Base-by-base conservation (phyloP, 35 echinoderm and acorn worm species). In the Strongylocentrotus purpuratus region DNA sequence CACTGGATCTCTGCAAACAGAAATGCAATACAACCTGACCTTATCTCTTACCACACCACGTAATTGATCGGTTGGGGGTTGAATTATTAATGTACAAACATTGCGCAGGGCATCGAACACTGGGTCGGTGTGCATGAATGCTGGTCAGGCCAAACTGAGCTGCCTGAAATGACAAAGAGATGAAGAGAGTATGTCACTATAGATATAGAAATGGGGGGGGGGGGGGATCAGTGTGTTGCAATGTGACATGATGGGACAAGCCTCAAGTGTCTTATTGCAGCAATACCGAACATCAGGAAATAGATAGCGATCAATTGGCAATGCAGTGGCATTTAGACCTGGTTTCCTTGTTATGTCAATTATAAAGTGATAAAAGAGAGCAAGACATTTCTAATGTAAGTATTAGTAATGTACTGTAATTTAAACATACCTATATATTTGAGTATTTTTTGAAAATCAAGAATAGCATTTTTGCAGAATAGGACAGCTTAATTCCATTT, bases 81-180 rank as follows among this genome's bases (percentile, higher is more conserved):
- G 65, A 78, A 78, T 78, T 78, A 78, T 78, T 78, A 78, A 78
- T n/a, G 65, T 78, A n/a, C 65, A 78, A 78, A 78, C 65, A 78
- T 78, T 78, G 65, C 65, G 22, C 65, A 78, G 65, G 25, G 65
- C 65, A 78, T 22, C 5, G 28, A 78, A 78, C 28, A n/a, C 65
- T 78, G 61, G 0, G 61, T 70, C 6, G 65, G 25, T 18, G 65
- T 78, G 65, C 65, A 78, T 78, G 65, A 78, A 28, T 22, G 65
- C 65, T 28, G 65, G 20, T 1, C n/a, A 78, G 65, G 7, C 4
- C 20, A 2, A 15, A 78, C 3, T 78, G 65, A 22, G 65, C 61
- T 70, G 61, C 6, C 20, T 70, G 18, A 70, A 22, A 25, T 70
- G 61, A 18, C 61, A 70, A 70, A 70, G 18, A 70, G 61, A 70